These are phyloP conservation scores for Drosophila pachea DNA, from an alignment of 1,140 invertebrate species.

Conservation along the genomic window DNA sequence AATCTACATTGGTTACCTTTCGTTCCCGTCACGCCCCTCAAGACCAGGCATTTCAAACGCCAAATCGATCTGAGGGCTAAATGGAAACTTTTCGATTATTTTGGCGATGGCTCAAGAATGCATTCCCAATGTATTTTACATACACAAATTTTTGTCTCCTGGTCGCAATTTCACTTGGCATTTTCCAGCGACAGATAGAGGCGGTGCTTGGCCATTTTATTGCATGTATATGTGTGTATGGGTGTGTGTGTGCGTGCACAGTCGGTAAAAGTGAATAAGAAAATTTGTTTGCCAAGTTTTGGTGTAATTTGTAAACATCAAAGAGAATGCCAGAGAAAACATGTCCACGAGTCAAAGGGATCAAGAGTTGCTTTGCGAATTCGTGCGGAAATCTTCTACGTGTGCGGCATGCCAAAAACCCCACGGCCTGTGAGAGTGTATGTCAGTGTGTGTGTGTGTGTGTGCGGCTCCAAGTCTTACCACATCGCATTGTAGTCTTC, in stretches of 20 bases:
- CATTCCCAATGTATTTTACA: slow-evolving; percentile 63
- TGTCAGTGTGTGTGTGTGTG: background rate
- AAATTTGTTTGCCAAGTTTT: slow-evolving; percentile 77
- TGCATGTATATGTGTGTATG: too few species aligned
- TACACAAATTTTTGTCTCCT: slow-evolving; percentile 57
- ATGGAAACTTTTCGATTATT: slow-evolving; percentile 37
- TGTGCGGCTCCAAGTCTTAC: background rate
- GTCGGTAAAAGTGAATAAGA: slow-evolving; percentile 71
- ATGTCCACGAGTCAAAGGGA: slow-evolving; percentile 77
- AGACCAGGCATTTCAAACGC: slow-evolving; percentile 35
- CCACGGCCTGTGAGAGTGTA: background rate
- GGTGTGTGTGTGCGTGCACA: slow-evolving; percentile 50
- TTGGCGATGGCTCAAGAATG: slow-evolving; percentile 61
- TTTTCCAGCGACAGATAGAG: slow-evolving; percentile 22
- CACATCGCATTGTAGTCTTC: slow-evolving; percentile 5
- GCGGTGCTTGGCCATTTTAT: slow-evolving; percentile 44
- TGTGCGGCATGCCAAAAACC: slow-evolving; percentile 68
- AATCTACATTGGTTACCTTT: background rate
- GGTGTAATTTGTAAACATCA: slow-evolving; percentile 78
- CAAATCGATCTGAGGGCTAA: slow-evolving; percentile 48
- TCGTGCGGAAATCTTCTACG: slow-evolving; percentile 77
- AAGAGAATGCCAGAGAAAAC: slow-evolving; percentile 74
- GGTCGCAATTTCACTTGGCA: slow-evolving; percentile 60
- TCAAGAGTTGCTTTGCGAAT: slow-evolving; percentile 77
- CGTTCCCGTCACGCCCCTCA: background rate